phyloP scores from a whole-genome alignment of 1,140 invertebrate genomes.

The Lucilia sericata region DNA sequence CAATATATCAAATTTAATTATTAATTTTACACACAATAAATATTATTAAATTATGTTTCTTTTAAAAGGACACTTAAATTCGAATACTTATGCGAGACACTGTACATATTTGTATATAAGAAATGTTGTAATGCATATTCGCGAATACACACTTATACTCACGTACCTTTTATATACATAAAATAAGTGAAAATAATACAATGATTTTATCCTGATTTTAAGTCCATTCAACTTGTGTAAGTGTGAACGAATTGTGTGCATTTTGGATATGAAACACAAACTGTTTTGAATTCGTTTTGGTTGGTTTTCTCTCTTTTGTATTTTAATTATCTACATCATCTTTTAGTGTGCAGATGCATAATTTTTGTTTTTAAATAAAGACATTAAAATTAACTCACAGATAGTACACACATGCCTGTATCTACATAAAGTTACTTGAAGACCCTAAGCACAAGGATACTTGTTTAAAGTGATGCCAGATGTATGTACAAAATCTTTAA shows the following conservation, averaged over 20 bases:
- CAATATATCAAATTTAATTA: too few relatives aligned
- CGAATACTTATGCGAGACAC: too few relatives aligned
- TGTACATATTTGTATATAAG: too few relatives aligned
- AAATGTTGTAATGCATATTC: background rate
- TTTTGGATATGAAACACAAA: background rate
- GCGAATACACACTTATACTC: background rate
- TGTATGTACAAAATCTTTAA: too few relatives aligned
- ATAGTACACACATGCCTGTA: background rate
- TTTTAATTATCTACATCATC: constrained; percentile 5
- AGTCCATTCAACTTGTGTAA: background rate
- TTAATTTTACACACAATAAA: too few relatives aligned
- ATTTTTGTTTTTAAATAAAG: background rate
- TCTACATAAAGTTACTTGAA: too few relatives aligned
- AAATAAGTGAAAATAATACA: background rate
- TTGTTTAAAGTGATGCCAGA: too few relatives aligned
- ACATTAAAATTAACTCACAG: constrained; percentile 8
- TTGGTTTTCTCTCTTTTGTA: background rate
- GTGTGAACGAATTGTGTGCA: background rate
- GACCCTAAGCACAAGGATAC: too few relatives aligned
- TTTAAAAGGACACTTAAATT: too few relatives aligned
- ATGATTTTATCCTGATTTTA: constrained; percentile 7
- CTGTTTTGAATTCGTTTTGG: background rate
- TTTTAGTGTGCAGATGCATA: background rate
- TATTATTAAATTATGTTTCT: too few relatives aligned
- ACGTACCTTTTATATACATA: background rate